These are phyloP conservation scores for Neoseiulus cucumeris DNA, from an alignment of 1,140 invertebrate genomes.

Conservation along the genomic window DNA sequence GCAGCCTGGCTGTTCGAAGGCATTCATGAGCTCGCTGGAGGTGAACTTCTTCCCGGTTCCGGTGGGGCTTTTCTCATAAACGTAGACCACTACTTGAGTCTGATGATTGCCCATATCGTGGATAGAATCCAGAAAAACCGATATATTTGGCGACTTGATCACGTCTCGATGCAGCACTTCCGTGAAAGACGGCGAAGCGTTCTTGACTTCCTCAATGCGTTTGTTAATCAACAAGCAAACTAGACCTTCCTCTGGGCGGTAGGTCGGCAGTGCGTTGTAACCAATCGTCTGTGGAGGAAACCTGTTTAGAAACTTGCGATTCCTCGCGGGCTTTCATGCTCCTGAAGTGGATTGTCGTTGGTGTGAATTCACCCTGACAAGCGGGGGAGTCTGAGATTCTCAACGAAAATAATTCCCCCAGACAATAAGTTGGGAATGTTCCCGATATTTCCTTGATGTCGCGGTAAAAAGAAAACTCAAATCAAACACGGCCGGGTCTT, in stretches of 20 bases:
- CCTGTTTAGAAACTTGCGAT: too few species aligned
- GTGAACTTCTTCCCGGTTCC: conserved; percentile 42
- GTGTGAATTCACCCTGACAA: too few species aligned
- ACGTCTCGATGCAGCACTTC: conserved; percentile 29
- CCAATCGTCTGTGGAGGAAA: conserved; percentile 50
- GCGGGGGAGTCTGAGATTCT: too few species aligned
- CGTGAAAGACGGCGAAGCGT: conserved; percentile 47
- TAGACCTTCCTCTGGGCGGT: conserved; percentile 64
- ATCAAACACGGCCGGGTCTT: too few species aligned
- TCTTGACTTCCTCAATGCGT: conserved; percentile 47
- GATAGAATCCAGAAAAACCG: neutral
- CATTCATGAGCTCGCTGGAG: conserved; percentile 46
- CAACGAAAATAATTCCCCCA: too few species aligned
- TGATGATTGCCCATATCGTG: conserved; percentile 20
- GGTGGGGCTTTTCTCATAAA: conserved; percentile 45
- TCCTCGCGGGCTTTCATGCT: too few species aligned
- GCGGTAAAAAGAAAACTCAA: too few species aligned
- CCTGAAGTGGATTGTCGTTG: too few species aligned
- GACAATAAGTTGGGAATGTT: too few species aligned
- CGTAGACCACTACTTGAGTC: conserved; percentile 53
- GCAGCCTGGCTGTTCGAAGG: conserved; percentile 39
- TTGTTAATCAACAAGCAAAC: conserved; percentile 63
- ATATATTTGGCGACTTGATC: neutral
- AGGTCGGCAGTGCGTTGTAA: conserved; percentile 57
- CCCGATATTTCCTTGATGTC: too few species aligned